A percentile compares a stretch with the other conserved stretches of the same genome.
These are phyloP conservation scores for Archegozetes longisetosus DNA, from an alignment of 1,140 invertebrate genomes.

Conservation along the genomic window DNA sequence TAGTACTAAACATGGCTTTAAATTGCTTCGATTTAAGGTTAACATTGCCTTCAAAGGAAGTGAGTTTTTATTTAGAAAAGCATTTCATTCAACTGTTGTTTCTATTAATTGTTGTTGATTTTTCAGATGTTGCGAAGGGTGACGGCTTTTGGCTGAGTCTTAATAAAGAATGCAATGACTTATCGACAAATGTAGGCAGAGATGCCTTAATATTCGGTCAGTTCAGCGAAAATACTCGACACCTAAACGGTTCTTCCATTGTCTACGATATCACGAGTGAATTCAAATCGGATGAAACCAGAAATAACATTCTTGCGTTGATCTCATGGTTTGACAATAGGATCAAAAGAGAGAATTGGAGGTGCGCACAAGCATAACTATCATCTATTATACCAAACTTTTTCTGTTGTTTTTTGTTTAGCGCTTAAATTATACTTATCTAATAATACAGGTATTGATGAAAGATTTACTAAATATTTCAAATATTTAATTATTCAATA, in stretches of 20 bases:
- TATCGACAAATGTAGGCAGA: neutral
- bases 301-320: neutral
- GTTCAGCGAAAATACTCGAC: neutral
- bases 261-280: neutral
- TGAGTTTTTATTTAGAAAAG: neutral
- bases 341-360: neutral
- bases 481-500: too few species aligned
- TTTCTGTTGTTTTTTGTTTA: too few species aligned
- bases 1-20: neutral
- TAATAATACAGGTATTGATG: too few species aligned
- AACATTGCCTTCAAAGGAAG: neutral
- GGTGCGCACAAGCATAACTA: neutral
- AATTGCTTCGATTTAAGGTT: neutral
- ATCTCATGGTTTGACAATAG: neutral
- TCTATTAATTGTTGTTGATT: too few species aligned
- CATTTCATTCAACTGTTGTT: too few species aligned
- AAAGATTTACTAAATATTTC: too few species aligned
- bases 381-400: too few species aligned
- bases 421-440: too few species aligned
- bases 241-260: neutral
- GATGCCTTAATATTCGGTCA: neutral
- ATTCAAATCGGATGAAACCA: neutral
- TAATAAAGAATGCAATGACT: neutral
- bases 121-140: neutral
- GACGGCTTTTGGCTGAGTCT: neutral